phyloP scores from a whole-genome alignment of 2,888 invertebrate species.

The Drosophila cracens region DNA sequence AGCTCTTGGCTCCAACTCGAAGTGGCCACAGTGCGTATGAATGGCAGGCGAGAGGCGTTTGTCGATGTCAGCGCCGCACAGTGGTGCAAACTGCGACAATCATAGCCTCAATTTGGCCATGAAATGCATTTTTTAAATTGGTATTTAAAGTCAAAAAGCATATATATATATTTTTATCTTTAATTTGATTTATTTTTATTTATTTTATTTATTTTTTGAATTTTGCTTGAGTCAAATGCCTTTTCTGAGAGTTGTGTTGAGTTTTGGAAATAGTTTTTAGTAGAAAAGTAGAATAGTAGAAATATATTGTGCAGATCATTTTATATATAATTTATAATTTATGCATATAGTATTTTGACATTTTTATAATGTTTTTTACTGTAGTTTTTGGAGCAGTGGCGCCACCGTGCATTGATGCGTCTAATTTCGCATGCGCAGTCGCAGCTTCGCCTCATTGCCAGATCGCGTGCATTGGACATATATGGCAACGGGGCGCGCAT shows the following conservation, averaged over 20 bases:
- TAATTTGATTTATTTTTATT: background rate
- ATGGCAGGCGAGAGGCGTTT: constrained; percentile 60
- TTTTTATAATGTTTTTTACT: background rate
- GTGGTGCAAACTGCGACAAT: background rate
- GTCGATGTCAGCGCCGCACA: constrained; percentile 4
- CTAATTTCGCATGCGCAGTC: constrained; percentile 69
- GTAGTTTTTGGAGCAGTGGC: background rate
- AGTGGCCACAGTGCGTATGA: constrained; percentile 73
- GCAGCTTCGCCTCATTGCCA: constrained; percentile 74
- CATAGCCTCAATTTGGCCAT: background rate
- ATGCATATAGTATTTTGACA: background rate
- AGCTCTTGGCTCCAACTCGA: constrained; percentile 13
- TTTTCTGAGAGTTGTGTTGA: background rate
- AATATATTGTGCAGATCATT: background rate
- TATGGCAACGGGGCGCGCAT: constrained; percentile 79
- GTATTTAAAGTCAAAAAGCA: background rate
- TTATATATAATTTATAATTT: background rate
- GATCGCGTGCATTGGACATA: constrained; percentile 83
- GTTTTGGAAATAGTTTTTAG: background rate
- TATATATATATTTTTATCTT: background rate
- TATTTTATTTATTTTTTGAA: background rate
- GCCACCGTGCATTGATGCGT: constrained; percentile 28
- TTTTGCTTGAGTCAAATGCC: background rate
- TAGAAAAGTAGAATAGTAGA: too few relatives aligned
- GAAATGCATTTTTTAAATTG: background rate